Base-by-base conservation (phyloP, 35 echinoderm and acorn worm genomes). In the Amphiura filiformis region DNA sequence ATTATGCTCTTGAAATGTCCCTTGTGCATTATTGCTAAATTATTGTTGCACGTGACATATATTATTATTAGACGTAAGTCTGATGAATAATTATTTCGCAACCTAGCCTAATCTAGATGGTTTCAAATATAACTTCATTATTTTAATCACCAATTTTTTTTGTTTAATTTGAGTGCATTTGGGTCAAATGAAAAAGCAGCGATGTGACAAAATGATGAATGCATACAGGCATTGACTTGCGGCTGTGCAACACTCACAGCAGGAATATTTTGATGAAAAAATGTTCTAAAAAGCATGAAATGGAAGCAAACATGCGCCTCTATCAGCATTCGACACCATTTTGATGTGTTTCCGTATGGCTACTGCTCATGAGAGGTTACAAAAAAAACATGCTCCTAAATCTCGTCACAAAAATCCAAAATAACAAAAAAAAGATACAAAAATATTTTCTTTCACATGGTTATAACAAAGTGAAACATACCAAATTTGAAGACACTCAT, bases 401-500 rank as follows among this genome's bases (percentile, higher is more conserved):
- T 70, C 61, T 70, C 61, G 28, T 47, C 41, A 70, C 34, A 32
- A 80, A 80, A 12, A 80, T 37, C 34, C 5, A 80, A 57, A 39
- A 23, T 36, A 32, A 56, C 34, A 84, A 84, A 32, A 39, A 56
- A 39, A 36, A 39, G 18, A 39, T 30, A 82, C 36, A 82, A 23
- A 30, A 82, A 35, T 35, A 56, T 12, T 33, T 36, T 35, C 56
- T 20, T 9, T 47, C 5, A 17, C 41, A 47, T 47, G 41, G 17
- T 70, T 70, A 23, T 11, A 26, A 2, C 7, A 70, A 70, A 70
- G 28, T 26, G 28, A 30, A 70, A 70, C 94, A 84, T 88, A 99
- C 96, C 96, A 39, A 99, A 94, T 83, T 94, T 90, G 88, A 99
- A 99, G 36, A 99, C 96, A 86, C 96, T 99, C 84, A 99, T 95